Base-by-base conservation (phyloP, 1,140 invertebrate species). In the Episyrphus balteatus region DNA sequence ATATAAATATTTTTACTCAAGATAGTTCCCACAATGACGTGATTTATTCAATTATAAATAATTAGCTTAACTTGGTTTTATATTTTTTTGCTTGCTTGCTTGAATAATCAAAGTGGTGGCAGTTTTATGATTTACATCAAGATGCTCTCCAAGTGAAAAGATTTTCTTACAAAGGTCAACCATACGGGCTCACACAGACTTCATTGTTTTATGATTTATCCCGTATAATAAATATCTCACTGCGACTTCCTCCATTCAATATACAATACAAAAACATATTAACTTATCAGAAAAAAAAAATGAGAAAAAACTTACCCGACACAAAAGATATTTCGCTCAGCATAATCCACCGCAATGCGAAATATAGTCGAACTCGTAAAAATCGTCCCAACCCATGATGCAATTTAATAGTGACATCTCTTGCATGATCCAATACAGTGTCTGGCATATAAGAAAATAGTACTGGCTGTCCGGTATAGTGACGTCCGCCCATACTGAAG, bases 291-390 rank as follows among this genome's bases (percentile, higher is more conserved):
- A 19, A n/a, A n/a, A n/a, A n/a, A n/a, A n/a, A 19, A 40, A 9
- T 40, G 18, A 43, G 38, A 17, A 43, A 38, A 9, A 10, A 66
- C 73, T 79, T 70, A 86, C 84, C 81, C 51, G 83, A 86, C 60
- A 84, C 77, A 64, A 88, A 88, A 51, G 78, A 78, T 44, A 92
- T 78, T 70, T 94, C 91, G 58, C 87, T 89, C 53, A 94, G 77
- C 73, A 94, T 79, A 55, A 94, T 85, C 88, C 88, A 93, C 55
- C 79, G 76, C 10, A 83, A 75, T 44, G 86, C 84, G 63, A 92
- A 93, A 68, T 83, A 88, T 31, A 93, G 75, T 57, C 88, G 83
- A 36, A 92, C 70, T 66, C 85, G 85, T 21, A 92, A 70, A 65
- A 78, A 88, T 52, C 77, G 74, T 42, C 83, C 90, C 14, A 88